Percentiles rank a stretch among this genome's conserved stretches.
These are phyloP conservation scores for Zaprionus africanus DNA, from an alignment of 1,140 invertebrate species.

Conservation along the genomic window DNA sequence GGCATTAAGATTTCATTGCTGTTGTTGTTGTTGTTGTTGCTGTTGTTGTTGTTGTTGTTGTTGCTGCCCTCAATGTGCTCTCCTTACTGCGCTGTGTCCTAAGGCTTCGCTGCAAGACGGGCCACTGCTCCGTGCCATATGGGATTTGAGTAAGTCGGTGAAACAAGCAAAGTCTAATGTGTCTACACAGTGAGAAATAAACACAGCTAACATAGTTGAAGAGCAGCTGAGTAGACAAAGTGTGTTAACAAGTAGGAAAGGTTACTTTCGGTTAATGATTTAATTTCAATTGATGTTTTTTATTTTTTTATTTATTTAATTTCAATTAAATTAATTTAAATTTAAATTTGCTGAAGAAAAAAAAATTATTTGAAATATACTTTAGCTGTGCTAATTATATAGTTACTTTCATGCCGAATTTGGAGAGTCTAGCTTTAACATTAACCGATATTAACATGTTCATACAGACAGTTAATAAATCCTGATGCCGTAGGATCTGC, in stretches of 20 bases:
- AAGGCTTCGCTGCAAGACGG: neutral
- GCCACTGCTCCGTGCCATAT: slow-evolving; percentile 5
- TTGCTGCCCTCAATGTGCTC: neutral
- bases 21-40: slow-evolving; percentile 20
- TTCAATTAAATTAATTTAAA: no score
- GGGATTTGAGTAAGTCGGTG: slow-evolving; percentile 3
- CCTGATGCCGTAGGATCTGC: no score
- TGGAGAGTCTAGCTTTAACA: neutral
- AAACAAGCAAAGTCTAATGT: slow-evolving; percentile 2
- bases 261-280: neutral
- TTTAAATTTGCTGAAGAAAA: no score
- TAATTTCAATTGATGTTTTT: no score
- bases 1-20: slow-evolving; percentile 81
- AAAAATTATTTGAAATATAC: neutral
- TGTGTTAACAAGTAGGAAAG: neutral
- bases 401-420: neutral
- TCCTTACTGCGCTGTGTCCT: neutral
- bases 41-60: slow-evolving; percentile 26
- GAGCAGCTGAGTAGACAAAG: neutral
- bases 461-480: neutral
- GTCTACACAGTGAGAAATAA: neutral
- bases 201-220: neutral
- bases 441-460: neutral
- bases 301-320: no score
- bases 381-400: neutral